Conservation (phyloP, 2,888 invertebrate genomes). For the Coelopa pilipes region DNA sequence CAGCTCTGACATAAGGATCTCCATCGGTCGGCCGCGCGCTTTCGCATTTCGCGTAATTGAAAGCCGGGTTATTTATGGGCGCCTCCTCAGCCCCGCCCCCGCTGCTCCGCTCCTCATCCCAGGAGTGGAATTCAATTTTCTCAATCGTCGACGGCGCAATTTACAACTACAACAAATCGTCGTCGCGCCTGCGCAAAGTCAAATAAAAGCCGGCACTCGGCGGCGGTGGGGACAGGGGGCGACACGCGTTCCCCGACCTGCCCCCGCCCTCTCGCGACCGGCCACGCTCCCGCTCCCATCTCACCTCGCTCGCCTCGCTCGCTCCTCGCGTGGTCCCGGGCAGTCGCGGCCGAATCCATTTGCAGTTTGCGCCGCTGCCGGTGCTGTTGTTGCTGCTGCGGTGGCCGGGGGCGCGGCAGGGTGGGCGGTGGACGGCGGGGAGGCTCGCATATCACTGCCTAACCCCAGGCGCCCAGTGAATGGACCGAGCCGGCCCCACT, state of each 20-base stretch:
- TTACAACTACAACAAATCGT: constrained; percentile 49
- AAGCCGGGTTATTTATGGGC: constrained; percentile 7
- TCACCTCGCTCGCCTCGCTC: too few species aligned
- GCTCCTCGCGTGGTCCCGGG: background rate
- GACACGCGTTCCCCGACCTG: too few species aligned
- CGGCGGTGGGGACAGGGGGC: too few species aligned
- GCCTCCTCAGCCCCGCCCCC: background rate
- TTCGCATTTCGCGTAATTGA: background rate
- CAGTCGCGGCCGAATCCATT: constrained; percentile 23
- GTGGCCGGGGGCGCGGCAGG: background rate
- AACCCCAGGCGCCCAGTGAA: constrained; percentile 53
- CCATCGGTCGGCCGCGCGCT: too few species aligned
- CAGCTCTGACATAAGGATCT: too few species aligned
- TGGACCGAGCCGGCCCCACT: too few species aligned
- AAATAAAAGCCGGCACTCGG: too few species aligned
- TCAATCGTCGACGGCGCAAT: constrained; percentile 30
- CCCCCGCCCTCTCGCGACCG: too few species aligned
- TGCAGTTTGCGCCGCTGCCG: constrained; percentile 4
- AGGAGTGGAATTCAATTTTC: background rate
- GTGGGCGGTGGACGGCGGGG: too few species aligned
- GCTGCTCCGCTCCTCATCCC: background rate
- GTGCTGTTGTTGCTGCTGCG: constrained; percentile 1
- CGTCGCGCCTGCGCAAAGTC: constrained; percentile 46
- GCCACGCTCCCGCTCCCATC: too few species aligned
- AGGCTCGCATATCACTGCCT: constrained; percentile 54